Conservation (phyloP, 2,888 invertebrate species). For the Leptarthrus brevirostris region DNA sequence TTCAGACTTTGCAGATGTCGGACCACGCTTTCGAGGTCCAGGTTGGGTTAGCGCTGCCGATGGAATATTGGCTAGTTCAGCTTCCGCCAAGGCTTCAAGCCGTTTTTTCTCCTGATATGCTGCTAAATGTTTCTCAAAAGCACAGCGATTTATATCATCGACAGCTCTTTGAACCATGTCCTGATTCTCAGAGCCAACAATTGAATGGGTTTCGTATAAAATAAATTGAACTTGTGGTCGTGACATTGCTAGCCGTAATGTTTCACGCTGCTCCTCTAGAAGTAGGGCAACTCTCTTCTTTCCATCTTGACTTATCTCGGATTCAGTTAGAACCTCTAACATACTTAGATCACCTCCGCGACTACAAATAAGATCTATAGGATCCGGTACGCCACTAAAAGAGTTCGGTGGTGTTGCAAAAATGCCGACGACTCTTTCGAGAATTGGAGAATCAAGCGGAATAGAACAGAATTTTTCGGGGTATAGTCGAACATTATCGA, state of each 20-base stretch:
- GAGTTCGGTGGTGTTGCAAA: conserved; percentile 85
- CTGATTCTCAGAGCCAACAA: conserved; percentile 79
- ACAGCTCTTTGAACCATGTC: conserved; percentile 78
- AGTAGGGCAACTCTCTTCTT: conserved; percentile 74
- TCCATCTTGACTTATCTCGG: conserved; percentile 73
- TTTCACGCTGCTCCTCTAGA: conserved; percentile 80
- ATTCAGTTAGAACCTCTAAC: conserved; percentile 79
- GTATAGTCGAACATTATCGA: conserved; percentile 70
- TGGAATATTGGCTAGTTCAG: conserved; percentile 62
- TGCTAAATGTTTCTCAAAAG: conserved; percentile 75
- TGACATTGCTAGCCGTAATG: conserved; percentile 79
- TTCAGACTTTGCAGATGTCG: conserved; percentile 50
- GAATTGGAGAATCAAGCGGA: conserved; percentile 68
- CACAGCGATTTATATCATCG: conserved; percentile 77
- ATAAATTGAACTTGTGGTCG: conserved; percentile 85
- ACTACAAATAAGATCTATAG: conserved; percentile 83
- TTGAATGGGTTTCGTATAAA: conserved; percentile 84
- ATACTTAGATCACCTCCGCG: conserved; percentile 82
- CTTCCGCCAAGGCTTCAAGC: conserved; percentile 62
- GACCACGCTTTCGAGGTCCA: conserved; percentile 59
- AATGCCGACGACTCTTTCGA: conserved; percentile 74
- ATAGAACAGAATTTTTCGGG: conserved; percentile 69
- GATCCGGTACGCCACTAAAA: conserved; percentile 81
- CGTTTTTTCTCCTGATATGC: conserved; percentile 61
- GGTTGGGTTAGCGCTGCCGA: conserved; percentile 59